Base-by-base conservation (phyloP, 2,888 invertebrate species). In the Andrena trimmerana region DNA sequence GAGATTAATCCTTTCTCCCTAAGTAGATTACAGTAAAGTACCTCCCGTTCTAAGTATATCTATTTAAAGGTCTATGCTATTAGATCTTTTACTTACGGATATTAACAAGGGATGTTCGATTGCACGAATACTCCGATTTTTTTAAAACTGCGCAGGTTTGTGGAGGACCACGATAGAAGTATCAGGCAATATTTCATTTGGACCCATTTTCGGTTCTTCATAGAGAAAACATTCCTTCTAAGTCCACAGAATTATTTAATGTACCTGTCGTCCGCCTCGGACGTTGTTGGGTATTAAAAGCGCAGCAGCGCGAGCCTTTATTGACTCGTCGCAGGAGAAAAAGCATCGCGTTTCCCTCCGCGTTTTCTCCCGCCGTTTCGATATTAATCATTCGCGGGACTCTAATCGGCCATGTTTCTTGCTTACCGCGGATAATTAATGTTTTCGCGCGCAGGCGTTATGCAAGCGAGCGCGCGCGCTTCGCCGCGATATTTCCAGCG, bases 391-490 rank as follows among this genome's bases (percentile, higher is more conserved):
- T 20, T n/a, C n/a, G 8, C 48, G 24, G 57, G 80, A 36, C 63
- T 59, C 62, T 75, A 71, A 83, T 83, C 71, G 73, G 31, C 10
- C 63, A 57, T 70, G 70, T 75, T 71, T 80, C 70, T 54, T 62
- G 16, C 65, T 66, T 52, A 65, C n/a, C 0, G 54, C 33, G 63
- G 57, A 73, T 81, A 81, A 83, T 76, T 71, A 73, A 72, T 69
- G 82, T 82, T 82, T 82, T 82, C 82, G 29, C 75, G 72, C 76
- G 50, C 73, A 52, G 27, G 6, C 29, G 27, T 82, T 82, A 66
- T 69, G 76, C 72, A 82, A 82, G 68, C 24, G 10, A 1, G 52
- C 36, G 33, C 57, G 27, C 57, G 42, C 68, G 62, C 20, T 24
- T 42, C n/a, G 57, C 31, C 42, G 57, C 42, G 42, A 57, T 60